Conservation (phyloP, 2,888 invertebrate genomes). For the Ichneumoninae sp. region DNA sequence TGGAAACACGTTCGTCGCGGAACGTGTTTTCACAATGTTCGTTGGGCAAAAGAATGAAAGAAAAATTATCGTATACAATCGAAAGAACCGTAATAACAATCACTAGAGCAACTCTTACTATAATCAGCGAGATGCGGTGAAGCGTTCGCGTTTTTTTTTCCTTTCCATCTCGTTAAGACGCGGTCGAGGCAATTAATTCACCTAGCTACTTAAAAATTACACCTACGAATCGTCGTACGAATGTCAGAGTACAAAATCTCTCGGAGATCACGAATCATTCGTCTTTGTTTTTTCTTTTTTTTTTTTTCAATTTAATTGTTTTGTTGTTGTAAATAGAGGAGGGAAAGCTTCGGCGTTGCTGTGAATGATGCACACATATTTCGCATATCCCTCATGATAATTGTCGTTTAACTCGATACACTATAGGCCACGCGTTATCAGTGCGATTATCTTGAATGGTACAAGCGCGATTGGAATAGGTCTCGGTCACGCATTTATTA, state of each 20-base stretch:
- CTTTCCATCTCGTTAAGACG: constrained; percentile 15
- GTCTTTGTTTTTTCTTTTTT: background rate
- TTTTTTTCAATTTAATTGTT: constrained; percentile 14
- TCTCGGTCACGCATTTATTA: constrained; percentile 31
- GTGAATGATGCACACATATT: constrained; percentile 3
- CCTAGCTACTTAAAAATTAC: constrained; percentile 58
- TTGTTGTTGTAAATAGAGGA: constrained; percentile 15
- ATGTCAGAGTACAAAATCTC: constrained; percentile 55
- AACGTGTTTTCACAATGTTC: background rate
- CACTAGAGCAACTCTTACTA: constrained; percentile 24
- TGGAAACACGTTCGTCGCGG: background rate
- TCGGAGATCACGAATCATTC: constrained; percentile 54
- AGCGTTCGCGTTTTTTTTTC: constrained; percentile 1
- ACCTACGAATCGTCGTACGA: constrained; percentile 38
- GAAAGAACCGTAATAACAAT: constrained; percentile 16
- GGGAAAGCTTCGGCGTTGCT: constrained; percentile 26
- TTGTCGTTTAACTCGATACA: constrained; percentile 36
- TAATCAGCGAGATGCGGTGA: constrained; percentile 14
- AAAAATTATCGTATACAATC: constrained; percentile 3
- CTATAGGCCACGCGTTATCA: constrained; percentile 48
- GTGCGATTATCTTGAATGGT: constrained; percentile 25
- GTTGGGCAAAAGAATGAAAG: background rate
- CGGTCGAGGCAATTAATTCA: constrained; percentile 47
- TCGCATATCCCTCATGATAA: background rate
- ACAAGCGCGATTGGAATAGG: constrained; percentile 47